Percentiles rank a stretch among this genome's conserved stretches.
Conservation (phyloP, 2,888 invertebrate species). For the Aplocera efformata region DNA sequence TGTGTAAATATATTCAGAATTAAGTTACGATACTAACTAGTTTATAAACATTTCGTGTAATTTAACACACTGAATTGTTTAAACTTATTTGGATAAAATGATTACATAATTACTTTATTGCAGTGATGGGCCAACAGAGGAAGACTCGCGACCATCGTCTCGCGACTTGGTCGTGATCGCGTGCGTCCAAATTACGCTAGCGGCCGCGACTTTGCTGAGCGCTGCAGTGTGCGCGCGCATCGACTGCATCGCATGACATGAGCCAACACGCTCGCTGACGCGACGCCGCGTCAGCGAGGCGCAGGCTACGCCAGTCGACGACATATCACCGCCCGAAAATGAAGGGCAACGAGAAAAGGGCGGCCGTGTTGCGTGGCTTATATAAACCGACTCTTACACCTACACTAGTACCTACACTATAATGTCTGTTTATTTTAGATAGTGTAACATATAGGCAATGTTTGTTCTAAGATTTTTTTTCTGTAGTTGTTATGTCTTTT, state of each 20-base stretch:
- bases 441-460: too few relatives aligned
- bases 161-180: slow-evolving; percentile 74
- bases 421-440: too few relatives aligned
- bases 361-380: slow-evolving; percentile 81
- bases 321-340: slow-evolving; percentile 47
- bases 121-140: slow-evolving; percentile 63
- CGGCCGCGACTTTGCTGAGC: slow-evolving; percentile 71
- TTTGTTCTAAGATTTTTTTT: too few relatives aligned
- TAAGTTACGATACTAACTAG: too few relatives aligned
- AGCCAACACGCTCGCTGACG: slow-evolving; percentile 62
- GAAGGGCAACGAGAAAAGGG: slow-evolving; percentile 60
- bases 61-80: too few relatives aligned
- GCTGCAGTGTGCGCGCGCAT: slow-evolving; percentile 78
- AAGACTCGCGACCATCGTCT: slow-evolving; percentile 60
- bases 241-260: slow-evolving; percentile 73
- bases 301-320: slow-evolving; percentile 47
- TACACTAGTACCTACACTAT: too few relatives aligned
- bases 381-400: slow-evolving; percentile 60
- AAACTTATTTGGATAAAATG: too few relatives aligned
- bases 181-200: slow-evolving; percentile 71
- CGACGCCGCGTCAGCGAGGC: slow-evolving; percentile 61
- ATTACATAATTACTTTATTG: slow-evolving; percentile 35
- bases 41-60: too few relatives aligned
- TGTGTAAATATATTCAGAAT: too few relatives aligned
- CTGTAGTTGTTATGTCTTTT: too few relatives aligned